phyloP scores from a whole-genome alignment of 2,888 invertebrate genomes.

The Philaethria dido region DNA sequence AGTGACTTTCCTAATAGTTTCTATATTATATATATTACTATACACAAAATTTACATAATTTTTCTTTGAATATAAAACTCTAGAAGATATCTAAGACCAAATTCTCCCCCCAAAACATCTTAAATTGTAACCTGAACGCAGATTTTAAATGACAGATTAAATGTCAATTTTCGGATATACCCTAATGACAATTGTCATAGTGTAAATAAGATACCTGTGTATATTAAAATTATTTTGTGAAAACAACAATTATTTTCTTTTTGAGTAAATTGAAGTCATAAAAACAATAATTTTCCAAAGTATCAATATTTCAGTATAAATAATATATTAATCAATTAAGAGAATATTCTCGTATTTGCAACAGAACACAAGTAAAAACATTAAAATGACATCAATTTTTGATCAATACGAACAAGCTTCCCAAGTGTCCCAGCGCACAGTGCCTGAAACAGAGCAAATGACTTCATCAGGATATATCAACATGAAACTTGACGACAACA shows the following conservation, averaged over 20 bases:
- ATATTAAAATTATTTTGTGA: not conserved
- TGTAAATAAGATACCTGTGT: not conserved
- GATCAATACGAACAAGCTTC: slow-evolving; percentile 94
- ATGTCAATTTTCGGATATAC: too few species aligned
- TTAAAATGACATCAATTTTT: slow-evolving; percentile 90
- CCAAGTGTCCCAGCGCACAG: slow-evolving; percentile 75
- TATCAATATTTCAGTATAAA: not conserved
- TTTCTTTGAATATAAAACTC: too few species aligned
- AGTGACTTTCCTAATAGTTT: too few species aligned
- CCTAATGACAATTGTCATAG: not conserved
- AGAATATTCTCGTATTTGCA: not conserved
- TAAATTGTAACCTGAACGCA: not conserved
- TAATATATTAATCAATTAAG: not conserved
- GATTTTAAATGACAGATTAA: not conserved
- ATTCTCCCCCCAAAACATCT: too few species aligned
- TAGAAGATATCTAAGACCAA: too few species aligned
- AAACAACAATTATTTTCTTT: not conserved
- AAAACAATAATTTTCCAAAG: not conserved
- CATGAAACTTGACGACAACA: slow-evolving; percentile 87
- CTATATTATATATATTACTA: too few species aligned
- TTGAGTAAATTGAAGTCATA: not conserved
- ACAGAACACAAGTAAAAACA: not conserved
- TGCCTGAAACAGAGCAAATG: slow-evolving; percentile 69
- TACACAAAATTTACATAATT: too few species aligned
- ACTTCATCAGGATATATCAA: slow-evolving; percentile 81